A percentile compares a stretch with the other conserved stretches of the same genome.
Conservation (phyloP, 1,140 invertebrate species). For the Tenebrio molitor region DNA sequence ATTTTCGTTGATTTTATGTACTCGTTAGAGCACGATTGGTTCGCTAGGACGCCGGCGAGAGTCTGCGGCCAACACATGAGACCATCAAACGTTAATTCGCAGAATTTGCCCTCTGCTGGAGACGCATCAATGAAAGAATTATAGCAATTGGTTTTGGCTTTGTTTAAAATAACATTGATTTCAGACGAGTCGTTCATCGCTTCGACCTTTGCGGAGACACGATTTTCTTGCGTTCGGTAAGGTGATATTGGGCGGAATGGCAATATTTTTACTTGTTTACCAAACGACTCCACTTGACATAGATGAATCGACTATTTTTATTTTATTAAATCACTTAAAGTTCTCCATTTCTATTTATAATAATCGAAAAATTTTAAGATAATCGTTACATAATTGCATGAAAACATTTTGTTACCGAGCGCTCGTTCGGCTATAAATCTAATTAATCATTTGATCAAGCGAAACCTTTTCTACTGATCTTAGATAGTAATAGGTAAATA, state of each 20-base stretch:
- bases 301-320: slow-evolving; percentile 46
- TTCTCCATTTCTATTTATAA: slow-evolving; percentile 8
- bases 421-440: slow-evolving; percentile 7
- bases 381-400: slow-evolving; percentile 25
- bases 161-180: slow-evolving; percentile 1
- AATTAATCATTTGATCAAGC: slow-evolving; percentile 12
- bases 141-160: not conserved
- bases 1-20: slow-evolving; percentile 67
- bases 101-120: slow-evolving; percentile 46
- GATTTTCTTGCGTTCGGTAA: slow-evolving; percentile 25
- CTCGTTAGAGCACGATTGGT: slow-evolving; percentile 69
- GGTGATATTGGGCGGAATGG: slow-evolving; percentile 45
- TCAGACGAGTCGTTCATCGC: slow-evolving; percentile 4
- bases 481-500: slow-evolving; percentile 28
- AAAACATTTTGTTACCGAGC: slow-evolving; percentile 14
- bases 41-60: slow-evolving; percentile 64
- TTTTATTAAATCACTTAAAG: slow-evolving; percentile 27
- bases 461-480: slow-evolving; percentile 9
- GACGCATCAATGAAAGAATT: not conserved
- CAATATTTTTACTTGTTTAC: slow-evolving; percentile 44
- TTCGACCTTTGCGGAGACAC: not conserved
- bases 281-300: slow-evolving; percentile 41
- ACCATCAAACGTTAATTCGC: slow-evolving; percentile 68
- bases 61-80: slow-evolving; percentile 72
- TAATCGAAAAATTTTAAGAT: slow-evolving; percentile 27